Evolutionary conservation across 2,797 vertebrate species (phyloP).

Genomic region (Neosalanx taihuensis): DNA sequence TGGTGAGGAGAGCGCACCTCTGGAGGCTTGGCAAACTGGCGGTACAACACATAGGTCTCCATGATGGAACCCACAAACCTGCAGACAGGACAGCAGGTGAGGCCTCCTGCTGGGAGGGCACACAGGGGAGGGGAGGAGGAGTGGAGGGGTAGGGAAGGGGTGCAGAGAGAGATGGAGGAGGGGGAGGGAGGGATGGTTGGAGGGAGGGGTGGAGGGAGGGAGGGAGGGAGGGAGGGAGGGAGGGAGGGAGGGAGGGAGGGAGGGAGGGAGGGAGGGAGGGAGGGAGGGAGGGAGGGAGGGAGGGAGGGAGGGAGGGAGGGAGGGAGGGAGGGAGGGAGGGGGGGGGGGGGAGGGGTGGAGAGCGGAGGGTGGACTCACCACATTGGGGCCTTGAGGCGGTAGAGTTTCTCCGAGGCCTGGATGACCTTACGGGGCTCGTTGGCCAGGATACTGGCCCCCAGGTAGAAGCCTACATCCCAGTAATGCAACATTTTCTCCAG

Average conservation of each 20-base stretch:
- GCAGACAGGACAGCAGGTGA: not conserved
- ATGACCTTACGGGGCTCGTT: constrained; percentile 83
- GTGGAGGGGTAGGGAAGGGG: too few relatives aligned
- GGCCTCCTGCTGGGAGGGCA: too few relatives aligned
- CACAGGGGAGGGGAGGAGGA: too few relatives aligned
- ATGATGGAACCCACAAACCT: constrained; percentile 89
- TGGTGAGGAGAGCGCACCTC: constrained; percentile 68
- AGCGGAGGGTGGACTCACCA: constrained; percentile 69
- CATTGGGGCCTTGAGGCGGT: constrained; percentile 83
- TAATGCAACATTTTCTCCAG: constrained; percentile 88
- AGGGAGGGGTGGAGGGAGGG: too few relatives aligned
- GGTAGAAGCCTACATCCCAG: constrained; percentile 92
- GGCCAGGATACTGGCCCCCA: constrained; percentile 84
- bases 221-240: not conserved
- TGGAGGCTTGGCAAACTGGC: constrained; percentile 74
- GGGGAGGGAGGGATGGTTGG: too few relatives aligned
- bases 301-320: too few relatives aligned
- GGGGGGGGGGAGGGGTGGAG: too few relatives aligned
- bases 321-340: too few relatives aligned
- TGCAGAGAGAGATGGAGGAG: too few relatives aligned
- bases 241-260: not conserved
- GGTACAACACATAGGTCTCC: constrained; percentile 88
- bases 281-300: too few relatives aligned
- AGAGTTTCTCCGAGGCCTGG: constrained; percentile 86
- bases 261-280: not conserved